Conservation (phyloP, 2,888 invertebrate species). For the Amphipoea lucens region DNA sequence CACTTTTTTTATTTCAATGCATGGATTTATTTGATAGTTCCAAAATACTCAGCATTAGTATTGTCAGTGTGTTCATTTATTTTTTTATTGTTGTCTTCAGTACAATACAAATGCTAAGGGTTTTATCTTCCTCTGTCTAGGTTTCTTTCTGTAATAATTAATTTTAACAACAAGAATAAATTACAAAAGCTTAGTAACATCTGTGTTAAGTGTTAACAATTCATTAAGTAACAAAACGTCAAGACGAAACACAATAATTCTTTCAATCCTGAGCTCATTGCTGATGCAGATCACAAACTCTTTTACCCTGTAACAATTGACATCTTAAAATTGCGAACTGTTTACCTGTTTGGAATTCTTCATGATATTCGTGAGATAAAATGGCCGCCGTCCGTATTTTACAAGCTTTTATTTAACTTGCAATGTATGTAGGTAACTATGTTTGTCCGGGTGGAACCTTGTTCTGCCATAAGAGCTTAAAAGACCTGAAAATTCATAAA, state of each 20-base stretch:
- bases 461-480: constrained; percentile 1
- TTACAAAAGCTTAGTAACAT: constrained; percentile 2
- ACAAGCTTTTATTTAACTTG: no score
- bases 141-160: no score
- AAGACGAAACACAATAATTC: constrained; percentile 13
- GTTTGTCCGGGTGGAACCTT: no score
- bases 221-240: constrained; percentile 7
- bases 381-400: not conserved
- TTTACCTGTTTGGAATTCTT: constrained; percentile 8
- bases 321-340: not conserved
- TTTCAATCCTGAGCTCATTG: constrained; percentile 22
- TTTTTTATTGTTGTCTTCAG: not conserved
- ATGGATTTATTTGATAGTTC: not conserved
- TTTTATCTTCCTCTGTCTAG: not conserved
- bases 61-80: not conserved
- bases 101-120: not conserved
- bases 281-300: constrained; percentile 31
- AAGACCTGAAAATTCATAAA: not conserved
- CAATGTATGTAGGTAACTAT: no score
- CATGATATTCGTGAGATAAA: not conserved
- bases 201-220: constrained; percentile 6
- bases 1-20: not conserved
- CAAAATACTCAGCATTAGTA: not conserved
- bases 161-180: not conserved
- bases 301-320: constrained; percentile 4